These are phyloP conservation scores for Macroglossus sobrinus DNA, from an alignment of 2,113 vertebrate genomes.

Conservation along the genomic window DNA sequence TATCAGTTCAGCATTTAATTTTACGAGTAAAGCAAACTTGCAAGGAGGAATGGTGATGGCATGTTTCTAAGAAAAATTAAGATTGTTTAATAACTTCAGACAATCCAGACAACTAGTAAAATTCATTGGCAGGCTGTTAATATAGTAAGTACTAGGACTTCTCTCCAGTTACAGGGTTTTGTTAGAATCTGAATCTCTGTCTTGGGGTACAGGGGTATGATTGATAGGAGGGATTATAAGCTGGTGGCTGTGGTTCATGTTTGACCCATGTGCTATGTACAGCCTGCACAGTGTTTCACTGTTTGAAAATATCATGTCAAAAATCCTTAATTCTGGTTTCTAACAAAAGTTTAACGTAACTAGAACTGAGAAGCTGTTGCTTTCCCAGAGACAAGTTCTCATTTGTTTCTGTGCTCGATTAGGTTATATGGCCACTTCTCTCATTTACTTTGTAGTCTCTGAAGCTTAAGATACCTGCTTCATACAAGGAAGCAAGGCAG, in stretches of 20 bases:
- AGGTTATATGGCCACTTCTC: neutral
- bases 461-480: neutral
- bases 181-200: neutral
- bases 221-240: neutral
- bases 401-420: neutral
- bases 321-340: neutral
- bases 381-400: neutral
- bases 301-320: neutral
- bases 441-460: neutral
- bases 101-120: neutral
- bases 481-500: neutral
- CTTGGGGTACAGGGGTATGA: neutral
- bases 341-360: neutral
- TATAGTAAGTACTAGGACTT: neutral
- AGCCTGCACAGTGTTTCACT: neutral
- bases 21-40: neutral
- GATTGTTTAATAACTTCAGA: neutral
- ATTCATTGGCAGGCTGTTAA: neutral
- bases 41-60: slow-evolving; percentile 24
- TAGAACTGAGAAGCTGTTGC: neutral
- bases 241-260: neutral
- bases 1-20: neutral
- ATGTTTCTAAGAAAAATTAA: slow-evolving; percentile 18
- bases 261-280: neutral
- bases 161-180: neutral